Percentiles rank a stretch among this genome's conserved stretches.
These are phyloP conservation scores for Ispidina lecontei DNA, from an alignment of 2,797 vertebrate species.

Conservation along the genomic window DNA sequence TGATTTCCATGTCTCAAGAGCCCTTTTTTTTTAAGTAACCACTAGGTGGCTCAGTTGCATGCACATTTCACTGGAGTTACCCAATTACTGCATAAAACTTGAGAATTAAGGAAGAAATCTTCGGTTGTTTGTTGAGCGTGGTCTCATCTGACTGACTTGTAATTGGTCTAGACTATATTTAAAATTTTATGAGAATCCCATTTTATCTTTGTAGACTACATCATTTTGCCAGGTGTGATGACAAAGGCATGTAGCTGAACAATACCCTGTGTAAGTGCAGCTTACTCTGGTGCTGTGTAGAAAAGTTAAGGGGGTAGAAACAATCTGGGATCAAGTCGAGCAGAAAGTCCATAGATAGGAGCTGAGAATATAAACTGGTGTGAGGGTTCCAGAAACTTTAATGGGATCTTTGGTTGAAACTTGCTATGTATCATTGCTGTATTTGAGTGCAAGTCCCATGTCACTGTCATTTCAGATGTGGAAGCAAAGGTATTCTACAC, in stretches of 20 bases:
- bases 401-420: neutral
- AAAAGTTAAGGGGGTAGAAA: neutral
- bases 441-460: neutral
- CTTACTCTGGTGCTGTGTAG: neutral
- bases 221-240: neutral
- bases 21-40: neutral
- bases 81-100: neutral
- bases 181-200: neutral
- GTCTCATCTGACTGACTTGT: neutral
- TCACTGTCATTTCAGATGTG: neutral
- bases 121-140: neutral
- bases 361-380: neutral
- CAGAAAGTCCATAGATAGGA: neutral
- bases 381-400: neutral
- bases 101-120: neutral
- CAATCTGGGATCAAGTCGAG: neutral
- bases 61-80: neutral
- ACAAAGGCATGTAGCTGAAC: neutral
- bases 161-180: neutral
- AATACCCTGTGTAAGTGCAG: neutral
- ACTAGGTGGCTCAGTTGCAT: constrained; percentile 17
- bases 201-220: neutral
- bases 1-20: neutral
- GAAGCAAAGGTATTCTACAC: neutral
- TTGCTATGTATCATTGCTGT: neutral